Base-by-base conservation (phyloP, 2,888 invertebrate species). In the Volucella inanis region DNA sequence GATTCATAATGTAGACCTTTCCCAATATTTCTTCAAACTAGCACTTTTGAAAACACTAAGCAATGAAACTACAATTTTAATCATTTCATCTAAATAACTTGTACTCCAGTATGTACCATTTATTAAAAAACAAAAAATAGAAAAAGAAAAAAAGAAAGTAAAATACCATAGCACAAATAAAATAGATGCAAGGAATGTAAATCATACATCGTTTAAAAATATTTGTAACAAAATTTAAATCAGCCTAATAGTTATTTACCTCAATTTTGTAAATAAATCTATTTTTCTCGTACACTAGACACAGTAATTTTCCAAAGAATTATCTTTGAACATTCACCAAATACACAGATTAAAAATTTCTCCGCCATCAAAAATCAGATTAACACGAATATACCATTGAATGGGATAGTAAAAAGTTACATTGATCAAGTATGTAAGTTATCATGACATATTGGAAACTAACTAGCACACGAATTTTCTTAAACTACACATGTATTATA, bases 351-450 rank as follows among this genome's bases (percentile, higher is more conserved):
- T 65, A 9, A 75, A 64, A 75, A 55, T 75, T 65, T 75, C 74
- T 75, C 74, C 65, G 54, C n/a, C 18, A 74, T 52, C 62, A 74
- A 74, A 47, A 74, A 74, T 74, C 45, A 74, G 54, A 47, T 72
- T 62, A 62, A 72, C 72, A 72, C 72, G 50, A 71, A 72, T 72
- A 72, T 59, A 49, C 61, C 43, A 43, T 52, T 47, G 39, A 11
- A 59, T 41, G 47, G 39, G 18, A 70, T 72, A 55, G 55, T 68
- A 55, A 55, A 68, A 31, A 31, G 31, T 45, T 68, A 45, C 68
- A 55, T 12, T 45, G 45, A 22, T 15, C 12, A 45, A 15, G 57
- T 18, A 68, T 10, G 45, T n/a, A 67, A 61, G 22, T 18, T 8
- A 70, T n/a, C 38, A 57, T 38, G 47, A n/a, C 70, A 49, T 70